Evolutionary conservation across 1,140 invertebrate species (phyloP), one percentile per base, ranked within the genome.

Genomic region (Macrobrachium rosenbergii): DNA sequence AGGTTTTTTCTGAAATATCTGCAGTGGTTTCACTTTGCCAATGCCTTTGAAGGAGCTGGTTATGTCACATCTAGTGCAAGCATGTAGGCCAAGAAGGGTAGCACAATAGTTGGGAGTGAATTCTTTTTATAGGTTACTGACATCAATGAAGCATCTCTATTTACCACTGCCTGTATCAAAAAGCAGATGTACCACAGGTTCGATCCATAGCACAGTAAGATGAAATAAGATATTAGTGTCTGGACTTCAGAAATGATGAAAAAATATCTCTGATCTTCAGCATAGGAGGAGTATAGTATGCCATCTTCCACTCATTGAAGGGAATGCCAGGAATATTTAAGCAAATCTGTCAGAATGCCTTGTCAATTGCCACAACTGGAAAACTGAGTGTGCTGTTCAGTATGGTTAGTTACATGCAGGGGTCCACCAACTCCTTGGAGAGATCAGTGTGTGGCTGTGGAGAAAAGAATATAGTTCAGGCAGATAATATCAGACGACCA

Each of bases 201-300:
- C 10, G 8, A 37, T 5, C 21, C 59, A 62, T 63, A 45, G n/a
- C 37, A 62, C 79, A 81, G 37, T 10, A 81, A 62, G 14, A 64
- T 21, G 21, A 81, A 81, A 37, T n/a, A 81, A 64, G 28, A 81
- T 64, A 63, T 64, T 62, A 63, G 23, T 81, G n/a, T 81, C 79
- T 14, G 60, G 79, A 81, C 79, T 81, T 2, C 11, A 5, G 14
- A 81, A 59, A 17, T 28, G 67, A n/a, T n/a, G 8, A 72, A 19
- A 8, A 21, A 19, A 72, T 12, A 72, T 72, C 67, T 62, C 60
- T 64, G 8, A 5, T 81, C 79, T 64, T 23, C 5, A 63, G 21
- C 79, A 81, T 64, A 81, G 14, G 6, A 64, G 45, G 60, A 81
- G 62, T 81, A 81, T 6, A 62, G 28, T n/a, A n/a, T n/a, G n/a